A percentile compares a stretch with the other conserved stretches of the same genome.
Conservation (phyloP, 2,888 invertebrate species). For the Idaea straminata region DNA sequence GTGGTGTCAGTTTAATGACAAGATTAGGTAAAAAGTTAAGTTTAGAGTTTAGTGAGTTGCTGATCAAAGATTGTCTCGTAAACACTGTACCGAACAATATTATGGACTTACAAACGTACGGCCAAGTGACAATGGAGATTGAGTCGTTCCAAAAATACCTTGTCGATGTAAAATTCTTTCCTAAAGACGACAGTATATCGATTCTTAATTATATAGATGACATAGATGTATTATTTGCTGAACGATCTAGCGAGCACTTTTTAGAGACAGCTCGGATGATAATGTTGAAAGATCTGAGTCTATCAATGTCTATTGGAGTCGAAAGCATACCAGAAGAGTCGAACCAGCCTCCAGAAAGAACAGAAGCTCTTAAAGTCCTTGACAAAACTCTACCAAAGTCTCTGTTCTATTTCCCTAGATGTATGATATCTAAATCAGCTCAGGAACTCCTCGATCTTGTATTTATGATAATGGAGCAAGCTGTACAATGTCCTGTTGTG, state of each 20-base stretch:
- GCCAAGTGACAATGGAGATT: conserved; percentile 82
- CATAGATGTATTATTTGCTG: conserved; percentile 87
- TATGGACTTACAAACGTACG: conserved; percentile 84
- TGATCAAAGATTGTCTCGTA: conserved; percentile 87
- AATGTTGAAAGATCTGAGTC: conserved; percentile 90
- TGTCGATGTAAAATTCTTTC: conserved; percentile 80
- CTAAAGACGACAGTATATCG: conserved; percentile 69
- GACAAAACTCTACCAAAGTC: conserved; percentile 67
- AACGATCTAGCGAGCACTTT: conserved; percentile 87
- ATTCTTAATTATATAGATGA: conserved; percentile 86
- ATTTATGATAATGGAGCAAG: conserved; percentile 84
- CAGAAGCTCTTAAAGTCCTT: conserved; percentile 64
- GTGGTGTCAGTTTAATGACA: conserved; percentile 70
- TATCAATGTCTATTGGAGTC: conserved; percentile 81
- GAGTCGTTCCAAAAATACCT: conserved; percentile 83
- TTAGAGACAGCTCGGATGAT: conserved; percentile 84
- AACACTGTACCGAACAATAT: conserved; percentile 88
- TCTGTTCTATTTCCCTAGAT: conserved; percentile 74
- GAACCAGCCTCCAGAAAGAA: conserved; percentile 19
- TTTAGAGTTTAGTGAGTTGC: conserved; percentile 80
- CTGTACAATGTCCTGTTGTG: conserved; percentile 80
- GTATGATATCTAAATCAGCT: conserved; percentile 82
- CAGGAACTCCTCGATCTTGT: conserved; percentile 83
- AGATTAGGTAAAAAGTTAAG: conserved; percentile 79
- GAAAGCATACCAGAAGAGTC: conserved; percentile 55